phyloP scores from a whole-genome alignment of 2,888 invertebrate species.

The Rhyacophila evoluta region DNA sequence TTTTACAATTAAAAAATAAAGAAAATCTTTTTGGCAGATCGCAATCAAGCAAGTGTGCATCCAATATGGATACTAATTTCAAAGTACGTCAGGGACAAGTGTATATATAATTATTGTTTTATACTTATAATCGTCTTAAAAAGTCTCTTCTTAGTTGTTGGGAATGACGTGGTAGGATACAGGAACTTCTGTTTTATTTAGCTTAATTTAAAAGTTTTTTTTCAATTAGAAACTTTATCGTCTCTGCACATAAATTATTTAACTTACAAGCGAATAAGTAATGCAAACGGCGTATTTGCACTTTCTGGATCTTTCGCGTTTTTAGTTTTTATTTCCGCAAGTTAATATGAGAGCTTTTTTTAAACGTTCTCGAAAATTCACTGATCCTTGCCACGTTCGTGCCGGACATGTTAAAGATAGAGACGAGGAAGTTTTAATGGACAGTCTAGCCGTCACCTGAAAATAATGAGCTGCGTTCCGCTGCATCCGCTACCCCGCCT shows the following conservation, averaged over 20 bases:
- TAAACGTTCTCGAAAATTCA: not conserved
- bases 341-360: constrained; percentile 1
- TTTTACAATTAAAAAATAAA: too few species aligned
- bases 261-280: not conserved
- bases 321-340: not conserved
- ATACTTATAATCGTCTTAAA: too few species aligned
- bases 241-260: not conserved
- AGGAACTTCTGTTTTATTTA: too few species aligned
- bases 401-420: constrained; percentile 22
- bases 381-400: not conserved
- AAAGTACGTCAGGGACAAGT: too few species aligned
- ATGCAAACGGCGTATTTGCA: not conserved
- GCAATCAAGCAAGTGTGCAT: too few species aligned
- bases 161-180: too few species aligned
- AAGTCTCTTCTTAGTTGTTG: too few species aligned
- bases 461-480: constrained; percentile 50
- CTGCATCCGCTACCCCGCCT: constrained; percentile 27
- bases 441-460: constrained; percentile 51
- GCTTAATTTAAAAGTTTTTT: too few species aligned
- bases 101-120: too few species aligned
- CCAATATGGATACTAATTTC: too few species aligned
- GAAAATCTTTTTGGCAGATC: too few species aligned
- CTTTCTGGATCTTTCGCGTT: not conserved
- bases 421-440: constrained; percentile 51
- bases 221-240: too few species aligned